Conservation (phyloP, 1,140 invertebrate species). For the Zaprionus gabonicus region DNA sequence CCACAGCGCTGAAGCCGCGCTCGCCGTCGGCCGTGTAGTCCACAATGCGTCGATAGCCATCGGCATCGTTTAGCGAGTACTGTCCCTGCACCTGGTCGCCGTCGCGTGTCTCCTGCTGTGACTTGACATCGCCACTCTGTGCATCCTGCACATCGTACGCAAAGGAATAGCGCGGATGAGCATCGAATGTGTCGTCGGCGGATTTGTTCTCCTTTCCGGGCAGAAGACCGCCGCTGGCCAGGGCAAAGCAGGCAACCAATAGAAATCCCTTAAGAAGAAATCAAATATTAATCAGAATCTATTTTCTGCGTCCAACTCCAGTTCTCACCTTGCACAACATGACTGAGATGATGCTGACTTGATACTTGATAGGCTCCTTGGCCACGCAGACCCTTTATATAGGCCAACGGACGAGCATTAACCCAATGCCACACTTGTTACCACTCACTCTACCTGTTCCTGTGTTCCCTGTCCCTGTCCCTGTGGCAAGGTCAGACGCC, state of each 20-base stretch:
- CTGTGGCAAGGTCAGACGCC: conserved; percentile 57
- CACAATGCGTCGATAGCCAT: conserved; percentile 81
- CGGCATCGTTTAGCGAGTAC: conserved; percentile 79
- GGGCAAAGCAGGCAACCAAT: conserved; percentile 36
- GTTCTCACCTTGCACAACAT: conserved; percentile 62
- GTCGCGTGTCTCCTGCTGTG: conserved; percentile 86
- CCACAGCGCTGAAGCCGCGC: conserved; percentile 83
- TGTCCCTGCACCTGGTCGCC: conserved; percentile 87
- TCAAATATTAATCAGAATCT: not conserved
- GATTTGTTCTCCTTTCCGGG: conserved; percentile 26
- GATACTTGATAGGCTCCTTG: conserved; percentile 32
- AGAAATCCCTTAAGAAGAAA: conserved; percentile 31
- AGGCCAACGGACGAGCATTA: conserved; percentile 36
- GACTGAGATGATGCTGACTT: conserved; percentile 28
- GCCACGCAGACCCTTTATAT: conserved; percentile 50
- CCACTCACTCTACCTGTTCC: conserved; percentile 11
- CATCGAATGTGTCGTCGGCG: conserved; percentile 68
- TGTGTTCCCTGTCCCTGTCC: conserved; percentile 30
- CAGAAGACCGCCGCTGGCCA: conserved; percentile 52
- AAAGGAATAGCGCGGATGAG: conserved; percentile 86
- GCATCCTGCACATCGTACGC: conserved; percentile 85
- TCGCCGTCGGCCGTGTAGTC: conserved; percentile 81
- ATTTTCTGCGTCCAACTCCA: not conserved
- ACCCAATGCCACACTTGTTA: conserved; percentile 69
- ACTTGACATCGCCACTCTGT: conserved; percentile 86